Conservation (phyloP, 2,113 vertebrate species). For the Odontesthes bonariensis region DNA sequence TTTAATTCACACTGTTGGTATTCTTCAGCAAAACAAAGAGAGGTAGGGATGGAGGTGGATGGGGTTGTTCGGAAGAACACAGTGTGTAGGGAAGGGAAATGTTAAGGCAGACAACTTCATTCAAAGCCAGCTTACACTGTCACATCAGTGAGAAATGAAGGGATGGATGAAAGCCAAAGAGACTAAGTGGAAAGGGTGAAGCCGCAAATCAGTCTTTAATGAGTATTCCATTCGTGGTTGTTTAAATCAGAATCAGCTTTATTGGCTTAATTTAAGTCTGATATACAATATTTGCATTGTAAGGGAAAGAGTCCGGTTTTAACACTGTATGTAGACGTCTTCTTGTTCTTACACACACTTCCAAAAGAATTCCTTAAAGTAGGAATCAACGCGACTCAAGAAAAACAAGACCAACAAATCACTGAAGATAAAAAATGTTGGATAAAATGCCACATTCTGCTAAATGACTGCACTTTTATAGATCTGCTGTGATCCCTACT, state of each 20-base stretch:
- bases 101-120: constrained; percentile 42
- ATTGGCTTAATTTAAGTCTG: background rate
- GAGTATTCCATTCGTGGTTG: constrained; percentile 14
- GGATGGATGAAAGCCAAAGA: constrained; percentile 27
- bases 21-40: constrained; percentile 64
- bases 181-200: constrained; percentile 9
- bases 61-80: constrained; percentile 7
- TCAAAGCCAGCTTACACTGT: constrained; percentile 26
- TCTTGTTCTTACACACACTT: background rate
- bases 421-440: constrained; percentile 12
- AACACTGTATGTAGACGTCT: background rate
- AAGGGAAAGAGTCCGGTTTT: background rate
- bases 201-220: constrained; percentile 9
- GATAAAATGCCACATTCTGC: background rate
- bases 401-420: constrained; percentile 7
- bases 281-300: background rate
- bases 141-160: constrained; percentile 11
- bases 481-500: too few species aligned
- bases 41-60: constrained; percentile 30
- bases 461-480: background rate
- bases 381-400: background rate
- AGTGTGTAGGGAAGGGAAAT: constrained; percentile 20
- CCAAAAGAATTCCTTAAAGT: background rate
- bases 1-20: constrained; percentile 71
- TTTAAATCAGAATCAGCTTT: constrained; percentile 17